These are phyloP conservation scores for Brienomyrus brachyistius DNA, from an alignment of 2,113 vertebrate genomes.

Conservation along the genomic window DNA sequence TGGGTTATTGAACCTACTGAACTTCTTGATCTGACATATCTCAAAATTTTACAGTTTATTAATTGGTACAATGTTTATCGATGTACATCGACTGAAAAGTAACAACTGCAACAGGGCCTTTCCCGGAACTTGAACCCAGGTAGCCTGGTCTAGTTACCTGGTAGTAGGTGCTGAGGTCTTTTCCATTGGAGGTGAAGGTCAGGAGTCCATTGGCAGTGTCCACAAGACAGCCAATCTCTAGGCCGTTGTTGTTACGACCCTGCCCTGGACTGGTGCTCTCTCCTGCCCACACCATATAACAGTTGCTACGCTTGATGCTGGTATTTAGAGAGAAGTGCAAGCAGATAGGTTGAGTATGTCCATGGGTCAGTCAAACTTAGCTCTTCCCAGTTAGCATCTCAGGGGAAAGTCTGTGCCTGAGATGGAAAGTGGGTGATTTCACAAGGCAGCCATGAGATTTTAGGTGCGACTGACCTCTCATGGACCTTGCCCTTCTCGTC, in stretches of 20 bases:
- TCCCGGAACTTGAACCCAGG: neutral
- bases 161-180: constrained; percentile 86
- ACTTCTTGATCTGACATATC: neutral
- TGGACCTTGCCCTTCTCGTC: constrained; percentile 97
- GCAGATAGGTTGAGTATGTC: neutral
- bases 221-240: constrained; percentile 88
- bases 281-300: constrained; percentile 95
- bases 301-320: constrained; percentile 96
- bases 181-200: constrained; percentile 87
- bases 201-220: constrained; percentile 80
- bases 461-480: constrained; percentile 73
- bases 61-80: neutral
- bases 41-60: neutral
- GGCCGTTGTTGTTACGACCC: constrained; percentile 82
- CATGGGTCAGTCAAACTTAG: neutral
- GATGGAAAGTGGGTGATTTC: neutral
- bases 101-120: neutral
- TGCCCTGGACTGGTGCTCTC: constrained; percentile 85
- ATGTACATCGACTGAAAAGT: neutral
- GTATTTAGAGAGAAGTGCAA: neutral
- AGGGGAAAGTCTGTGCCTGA: neutral
- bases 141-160: constrained; percentile 60
- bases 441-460: neutral
- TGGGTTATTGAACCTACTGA: neutral
- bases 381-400: neutral